Base-by-base conservation (phyloP, 2,888 invertebrate species). In the Cephonodes hylas region DNA sequence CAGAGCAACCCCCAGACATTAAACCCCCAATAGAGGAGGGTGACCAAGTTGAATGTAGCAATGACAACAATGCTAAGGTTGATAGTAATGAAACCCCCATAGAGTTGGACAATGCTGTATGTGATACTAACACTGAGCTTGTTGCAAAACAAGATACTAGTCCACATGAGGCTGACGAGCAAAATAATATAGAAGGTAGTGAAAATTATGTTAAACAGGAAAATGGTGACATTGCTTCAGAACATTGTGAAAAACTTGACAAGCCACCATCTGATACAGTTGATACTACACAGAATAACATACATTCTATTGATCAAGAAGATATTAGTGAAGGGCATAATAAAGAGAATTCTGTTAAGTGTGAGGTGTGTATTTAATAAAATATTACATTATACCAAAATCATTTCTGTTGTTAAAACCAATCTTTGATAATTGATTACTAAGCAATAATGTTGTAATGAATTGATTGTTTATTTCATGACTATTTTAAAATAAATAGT, bases 211-310 rank as follows among this genome's bases (percentile, higher is more conserved):
- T 68, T 60, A 60, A 72, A 62, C 27, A 31, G 27, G 73, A 75
- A 69, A 68, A 70, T 63, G 74, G 67, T 62, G 69, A 69, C 69
- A 64, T 67, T 63, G 45, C 68, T 62, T 73, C 75, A 61, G 76
- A 73, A 66, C 67, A 78, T 42, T 73, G 74, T 71, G 71, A 64
- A 38, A 79, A 79, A 70, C 82, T 77, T 65, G 77, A 79, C 74
- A 80, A 79, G 58, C 79, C 76, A 34, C 73, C 68, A 65, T 57
- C 72, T 53, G 76, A 78, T n/a, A 74, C 76, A 53, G 61, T 66
- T 58, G 69, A 71, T 27, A 74, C 73, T 65, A 67, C 72, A 48
- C 72, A 76, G 34, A 68, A 61, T 53, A 77, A 75, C 44, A 71
- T 75, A 13, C 76, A 78, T 57, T 64, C 66, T 59, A 58, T 68